Evolutionary conservation across 2,888 invertebrate species (phyloP).

Genomic region (Caenorhabditis angaria): DNA sequence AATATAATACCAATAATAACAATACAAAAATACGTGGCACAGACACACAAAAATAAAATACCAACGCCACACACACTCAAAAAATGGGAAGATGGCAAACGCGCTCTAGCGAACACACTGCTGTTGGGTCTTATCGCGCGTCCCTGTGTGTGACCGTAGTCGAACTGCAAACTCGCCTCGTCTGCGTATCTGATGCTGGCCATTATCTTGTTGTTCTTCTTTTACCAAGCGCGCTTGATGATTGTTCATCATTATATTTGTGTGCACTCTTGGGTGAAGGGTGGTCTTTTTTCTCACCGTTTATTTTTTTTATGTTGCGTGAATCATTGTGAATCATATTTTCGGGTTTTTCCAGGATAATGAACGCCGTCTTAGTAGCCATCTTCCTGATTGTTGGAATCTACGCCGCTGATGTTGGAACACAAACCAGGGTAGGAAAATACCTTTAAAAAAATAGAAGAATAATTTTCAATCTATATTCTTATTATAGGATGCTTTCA

Average conservation of each 20-base stretch:
- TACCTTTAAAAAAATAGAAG: neutral
- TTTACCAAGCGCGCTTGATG: neutral
- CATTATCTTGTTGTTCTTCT: neutral
- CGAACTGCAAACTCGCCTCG: conserved; percentile 48
- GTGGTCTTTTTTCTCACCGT: neutral
- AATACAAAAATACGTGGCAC: conserved; percentile 5
- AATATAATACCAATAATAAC: neutral
- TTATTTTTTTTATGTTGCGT: neutral
- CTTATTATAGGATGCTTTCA: conserved; percentile 77
- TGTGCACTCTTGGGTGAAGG: neutral
- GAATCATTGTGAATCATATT: neutral
- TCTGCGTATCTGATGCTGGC: conserved; percentile 23
- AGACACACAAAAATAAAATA: neutral
- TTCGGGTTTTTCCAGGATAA: conserved; percentile 10
- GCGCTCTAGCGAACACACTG: conserved; percentile 17
- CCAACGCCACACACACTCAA: conserved; percentile 4
- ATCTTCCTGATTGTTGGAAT: neutral
- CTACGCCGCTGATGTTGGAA: conserved; percentile 9
- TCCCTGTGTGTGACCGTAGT: conserved; percentile 36
- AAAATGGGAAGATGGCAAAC: neutral
- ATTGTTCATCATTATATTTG: neutral
- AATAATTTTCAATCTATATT: neutral
- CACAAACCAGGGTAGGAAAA: conserved; percentile 7
- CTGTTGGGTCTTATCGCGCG: neutral
- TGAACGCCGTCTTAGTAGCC: conserved; percentile 5